Conservation (phyloP, 2,888 invertebrate species). For the Drepana falcataria region DNA sequence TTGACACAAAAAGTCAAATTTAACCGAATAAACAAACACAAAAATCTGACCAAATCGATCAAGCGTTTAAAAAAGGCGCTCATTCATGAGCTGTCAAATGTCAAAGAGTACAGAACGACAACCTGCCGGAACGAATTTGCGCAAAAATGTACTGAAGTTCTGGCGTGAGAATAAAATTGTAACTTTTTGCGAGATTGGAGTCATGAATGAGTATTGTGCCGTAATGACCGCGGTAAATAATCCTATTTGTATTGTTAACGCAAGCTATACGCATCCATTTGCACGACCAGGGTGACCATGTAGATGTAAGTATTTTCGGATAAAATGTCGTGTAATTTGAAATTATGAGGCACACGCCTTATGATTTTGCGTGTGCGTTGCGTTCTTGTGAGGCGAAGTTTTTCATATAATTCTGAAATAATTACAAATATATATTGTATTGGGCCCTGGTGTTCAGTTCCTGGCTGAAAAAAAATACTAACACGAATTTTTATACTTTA, state of each 20-base stretch:
- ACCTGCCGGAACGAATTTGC: conserved; percentile 55
- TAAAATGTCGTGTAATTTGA: too few species aligned
- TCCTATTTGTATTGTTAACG: conserved; percentile 61
- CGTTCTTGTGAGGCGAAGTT: too few species aligned
- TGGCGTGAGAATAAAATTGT: conserved; percentile 52
- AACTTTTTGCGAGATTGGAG: conserved; percentile 27
- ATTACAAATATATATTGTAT: too few species aligned
- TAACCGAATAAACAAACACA: conserved; percentile 58
- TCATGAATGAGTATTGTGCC: conserved; percentile 61
- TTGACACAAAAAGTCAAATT: conserved; percentile 27
- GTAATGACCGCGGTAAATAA: conserved; percentile 69
- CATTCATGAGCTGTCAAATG: conserved; percentile 34
- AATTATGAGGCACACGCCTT: neutral
- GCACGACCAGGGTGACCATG: conserved; percentile 29
- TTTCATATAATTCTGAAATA: too few species aligned
- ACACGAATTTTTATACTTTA: too few species aligned
- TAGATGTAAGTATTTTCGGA: neutral
- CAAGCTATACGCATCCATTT: conserved; percentile 36
- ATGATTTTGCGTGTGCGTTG: too few species aligned
- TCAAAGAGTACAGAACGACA: conserved; percentile 29
- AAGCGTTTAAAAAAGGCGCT: conserved; percentile 40
- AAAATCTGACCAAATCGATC: conserved; percentile 70
- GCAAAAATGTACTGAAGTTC: conserved; percentile 38
- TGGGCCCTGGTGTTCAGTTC: too few species aligned
- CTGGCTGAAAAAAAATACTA: too few species aligned